phyloP scores from a whole-genome alignment of 2,888 invertebrate genomes.

The Diaprepes abbreviatus region DNA sequence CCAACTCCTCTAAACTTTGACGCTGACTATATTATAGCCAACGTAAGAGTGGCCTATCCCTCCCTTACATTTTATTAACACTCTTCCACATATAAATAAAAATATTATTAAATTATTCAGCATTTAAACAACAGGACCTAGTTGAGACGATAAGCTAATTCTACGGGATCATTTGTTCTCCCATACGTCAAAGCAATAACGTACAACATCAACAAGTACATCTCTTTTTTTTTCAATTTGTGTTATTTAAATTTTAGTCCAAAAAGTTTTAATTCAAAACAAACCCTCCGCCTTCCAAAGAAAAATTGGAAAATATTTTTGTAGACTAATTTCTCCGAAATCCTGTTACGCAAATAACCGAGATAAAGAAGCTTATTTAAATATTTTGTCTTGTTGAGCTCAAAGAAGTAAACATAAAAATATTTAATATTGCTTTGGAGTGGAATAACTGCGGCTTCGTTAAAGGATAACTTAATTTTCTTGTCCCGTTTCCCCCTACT shows the following conservation, averaged over 20 bases:
- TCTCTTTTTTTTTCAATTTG: too few species aligned
- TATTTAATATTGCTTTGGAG: constrained; percentile 64
- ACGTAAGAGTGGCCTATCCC: too few species aligned
- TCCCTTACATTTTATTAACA: too few species aligned
- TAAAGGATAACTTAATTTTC: constrained; percentile 63
- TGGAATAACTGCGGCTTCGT: constrained; percentile 64
- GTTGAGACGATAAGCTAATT: too few species aligned
- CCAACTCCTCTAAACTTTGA: too few species aligned
- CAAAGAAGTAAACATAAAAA: constrained; percentile 62
- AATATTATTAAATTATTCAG: too few species aligned
- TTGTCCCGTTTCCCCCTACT: constrained; percentile 54
- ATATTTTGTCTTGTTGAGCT: constrained; percentile 31
- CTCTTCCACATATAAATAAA: too few species aligned
- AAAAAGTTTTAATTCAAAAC: constrained; percentile 14
- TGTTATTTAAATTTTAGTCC: neutral
- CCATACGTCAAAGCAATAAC: too few species aligned
- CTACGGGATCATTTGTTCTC: too few species aligned
- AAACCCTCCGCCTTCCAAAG: neutral
- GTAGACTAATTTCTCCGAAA: constrained; percentile 29
- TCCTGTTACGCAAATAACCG: constrained; percentile 40
- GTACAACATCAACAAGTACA: too few species aligned
- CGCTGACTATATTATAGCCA: too few species aligned
- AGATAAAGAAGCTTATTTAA: constrained; percentile 47
- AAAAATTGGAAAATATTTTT: constrained; percentile 22
- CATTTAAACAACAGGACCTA: too few species aligned